Percentiles rank a stretch among this genome's conserved stretches.
phyloP scores from a whole-genome alignment of 2,113 vertebrate genomes.

The Callaeas wilsoni region DNA sequence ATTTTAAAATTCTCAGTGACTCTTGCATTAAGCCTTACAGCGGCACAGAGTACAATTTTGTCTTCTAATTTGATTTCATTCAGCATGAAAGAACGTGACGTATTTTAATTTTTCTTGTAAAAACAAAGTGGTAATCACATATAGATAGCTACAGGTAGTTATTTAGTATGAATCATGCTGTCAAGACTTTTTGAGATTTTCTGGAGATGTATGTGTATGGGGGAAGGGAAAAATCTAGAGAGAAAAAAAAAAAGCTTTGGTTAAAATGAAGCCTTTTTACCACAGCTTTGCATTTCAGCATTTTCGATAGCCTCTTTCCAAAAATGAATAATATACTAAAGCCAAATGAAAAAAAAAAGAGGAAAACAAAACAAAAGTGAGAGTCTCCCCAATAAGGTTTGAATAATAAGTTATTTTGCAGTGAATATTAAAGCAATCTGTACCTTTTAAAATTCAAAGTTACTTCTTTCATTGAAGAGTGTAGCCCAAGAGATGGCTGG shows the following conservation, averaged over 20 bases:
- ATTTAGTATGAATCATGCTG: not conserved
- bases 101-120: not conserved
- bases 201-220: not conserved
- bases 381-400: conserved; percentile 80
- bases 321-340: conserved; percentile 73
- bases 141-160: conserved; percentile 39
- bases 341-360: conserved; percentile 20
- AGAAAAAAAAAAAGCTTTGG: not conserved
- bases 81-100: not conserved
- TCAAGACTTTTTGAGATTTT: not conserved
- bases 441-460: conserved; percentile 98
- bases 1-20: conserved; percentile 69
- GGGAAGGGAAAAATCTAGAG: not conserved
- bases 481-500: conserved; percentile 90
- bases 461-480: conserved; percentile 86
- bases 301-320: conserved; percentile 33
- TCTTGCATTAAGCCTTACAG: conserved; percentile 52
- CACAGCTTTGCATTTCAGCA: conserved; percentile 43
- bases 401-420: conserved; percentile 97
- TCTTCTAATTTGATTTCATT: conserved; percentile 28
- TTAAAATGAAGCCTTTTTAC: conserved; percentile 4
- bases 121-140: not conserved
- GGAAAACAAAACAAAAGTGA: conserved; percentile 73
- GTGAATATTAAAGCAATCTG: conserved; percentile 99
- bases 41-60: conserved; percentile 4